Conservation (phyloP, 1,140 invertebrate species). For the Babylonia areolata region DNA sequence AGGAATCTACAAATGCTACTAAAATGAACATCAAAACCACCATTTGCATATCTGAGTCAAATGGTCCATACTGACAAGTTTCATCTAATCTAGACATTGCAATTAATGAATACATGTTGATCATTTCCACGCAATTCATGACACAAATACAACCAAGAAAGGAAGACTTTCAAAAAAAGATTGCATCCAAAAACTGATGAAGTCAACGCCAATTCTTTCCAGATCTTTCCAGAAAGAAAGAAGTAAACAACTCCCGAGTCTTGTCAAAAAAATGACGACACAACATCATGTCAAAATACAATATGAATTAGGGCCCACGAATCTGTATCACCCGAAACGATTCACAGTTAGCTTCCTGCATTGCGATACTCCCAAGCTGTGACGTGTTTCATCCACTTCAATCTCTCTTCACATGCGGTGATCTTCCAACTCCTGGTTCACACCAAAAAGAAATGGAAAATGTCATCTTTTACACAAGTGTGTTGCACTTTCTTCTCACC, state of each 20-base stretch:
- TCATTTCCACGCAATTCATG: neutral
- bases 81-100: neutral
- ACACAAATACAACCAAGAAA: neutral
- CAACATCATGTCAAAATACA: neutral
- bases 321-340: too few species aligned
- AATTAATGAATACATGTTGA: neutral
- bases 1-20: neutral
- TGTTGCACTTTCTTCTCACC: too few species aligned
- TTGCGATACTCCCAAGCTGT: too few species aligned
- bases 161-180: neutral
- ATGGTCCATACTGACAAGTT: neutral
- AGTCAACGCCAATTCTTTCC: neutral
- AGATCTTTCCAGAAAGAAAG: neutral
- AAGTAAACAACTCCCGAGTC: too few species aligned
- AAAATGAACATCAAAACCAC: neutral
- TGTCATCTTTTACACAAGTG: too few species aligned
- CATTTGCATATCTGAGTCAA: neutral
- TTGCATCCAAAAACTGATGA: neutral
- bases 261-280: neutral
- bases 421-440: too few species aligned
- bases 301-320: too few species aligned
- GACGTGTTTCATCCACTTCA: too few species aligned
- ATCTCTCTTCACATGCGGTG: too few species aligned
- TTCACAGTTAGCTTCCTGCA: too few species aligned
- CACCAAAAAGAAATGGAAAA: too few species aligned